A percentile compares a stretch with the other conserved stretches of the same genome.
Conservation (phyloP, 2,888 invertebrate species). For the Dinocampus coccinellae region DNA sequence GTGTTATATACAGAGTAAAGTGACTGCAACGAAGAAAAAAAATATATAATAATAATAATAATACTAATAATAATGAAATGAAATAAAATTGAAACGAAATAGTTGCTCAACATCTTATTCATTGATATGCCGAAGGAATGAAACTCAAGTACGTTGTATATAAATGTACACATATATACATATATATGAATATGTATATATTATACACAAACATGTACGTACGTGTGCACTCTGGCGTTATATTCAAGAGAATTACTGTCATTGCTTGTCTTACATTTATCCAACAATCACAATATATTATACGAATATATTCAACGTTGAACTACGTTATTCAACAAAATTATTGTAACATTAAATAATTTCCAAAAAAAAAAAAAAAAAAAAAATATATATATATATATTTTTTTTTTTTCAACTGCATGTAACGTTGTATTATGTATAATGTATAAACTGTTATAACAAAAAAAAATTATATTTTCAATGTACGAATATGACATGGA, state of each 20-base stretch:
- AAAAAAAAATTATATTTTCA: background rate
- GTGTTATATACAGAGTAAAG: background rate
- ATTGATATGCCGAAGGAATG: slow-evolving; percentile 37
- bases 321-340: background rate
- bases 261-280: background rate
- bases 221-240: background rate
- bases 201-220: background rate
- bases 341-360: no score
- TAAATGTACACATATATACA: background rate
- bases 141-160: background rate
- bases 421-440: no score
- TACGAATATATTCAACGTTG: no score
- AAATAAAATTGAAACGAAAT: background rate
- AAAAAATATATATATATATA: no score
- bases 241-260: background rate
- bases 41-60: no score
- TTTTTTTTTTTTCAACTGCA: no score
- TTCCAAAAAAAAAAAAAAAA: no score
- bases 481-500: background rate
- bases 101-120: slow-evolving; percentile 36
- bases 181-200: background rate
- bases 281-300: background rate
- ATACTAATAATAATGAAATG: no score
- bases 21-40: background rate
- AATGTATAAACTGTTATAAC: no score